Evolutionary conservation across 2,113 vertebrate genomes (phyloP), one percentile per base, ranked within the genome.

Genomic region (Oryzias woworae): DNA sequence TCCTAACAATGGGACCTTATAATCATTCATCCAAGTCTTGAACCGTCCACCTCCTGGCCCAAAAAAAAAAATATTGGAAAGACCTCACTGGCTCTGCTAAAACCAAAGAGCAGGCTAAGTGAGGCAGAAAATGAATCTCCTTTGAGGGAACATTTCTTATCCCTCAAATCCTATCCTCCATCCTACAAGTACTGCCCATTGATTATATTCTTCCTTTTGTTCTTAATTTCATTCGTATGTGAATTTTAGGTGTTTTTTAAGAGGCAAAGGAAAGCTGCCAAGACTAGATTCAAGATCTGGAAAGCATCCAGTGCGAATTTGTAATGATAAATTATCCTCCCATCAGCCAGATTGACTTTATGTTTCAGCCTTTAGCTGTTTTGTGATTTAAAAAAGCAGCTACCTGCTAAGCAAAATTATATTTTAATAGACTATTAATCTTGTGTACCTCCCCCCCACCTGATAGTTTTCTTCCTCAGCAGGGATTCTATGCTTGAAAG

Each of bases 11-110:
- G 60, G 64, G 62, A 73, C 66, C 71, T 43, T 68, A 71, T 86
- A 81, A 84, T 84, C 66, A 71, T 31, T 87, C 82, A 73, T 67
- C 63, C 63, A 50, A 64, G 66, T 52, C 71, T 71, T 53, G 66
- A 66, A 43, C 65, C 58, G 53, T 45, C 41, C 47, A 56, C 63
- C 53, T 83, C 59, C 62, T 71, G 56, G 71, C 69, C 75, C 67
- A 46, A 44, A 73, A 82, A 82, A 82, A 73, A 79, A 82, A 73
- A 79, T 83, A 80, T 78, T 80, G 63, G 63, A 83, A 80, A 73
- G 72, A 80, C 78, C 77, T 83, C 62, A 53, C 46, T 12, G 69
- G 60, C 61, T 69, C 54, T 69, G 71, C 31, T 67, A 70, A 20
- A 65, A 55, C 62, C 56, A 62, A 73, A 61, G 44, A 60, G 62